phyloP scores from a whole-genome alignment of 2,888 invertebrate genomes.

The Hypena proboscidalis region DNA sequence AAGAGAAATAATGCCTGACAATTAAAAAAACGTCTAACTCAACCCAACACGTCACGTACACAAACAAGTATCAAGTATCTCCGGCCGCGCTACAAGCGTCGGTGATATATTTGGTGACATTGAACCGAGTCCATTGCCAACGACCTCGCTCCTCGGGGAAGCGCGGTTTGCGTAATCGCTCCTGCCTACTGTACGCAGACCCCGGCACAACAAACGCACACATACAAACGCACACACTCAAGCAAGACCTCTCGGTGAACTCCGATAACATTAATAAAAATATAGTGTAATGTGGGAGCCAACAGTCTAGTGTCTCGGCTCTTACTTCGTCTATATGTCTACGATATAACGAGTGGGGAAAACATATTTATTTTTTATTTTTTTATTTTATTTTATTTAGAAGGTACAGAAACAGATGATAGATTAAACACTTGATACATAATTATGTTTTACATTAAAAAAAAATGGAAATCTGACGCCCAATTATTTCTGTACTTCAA shows the following conservation, averaged over 20 bases:
- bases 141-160: conserved; percentile 83
- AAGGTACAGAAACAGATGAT: too few relatives aligned
- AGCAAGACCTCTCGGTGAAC: conserved; percentile 36
- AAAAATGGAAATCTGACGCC: too few relatives aligned
- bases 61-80: conserved; percentile 55
- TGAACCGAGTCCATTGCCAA: conserved; percentile 85
- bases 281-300: conserved; percentile 17
- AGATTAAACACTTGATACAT: too few relatives aligned
- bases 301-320: conserved; percentile 9
- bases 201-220: conserved; percentile 55
- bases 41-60: neutral
- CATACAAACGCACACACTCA: conserved; percentile 20
- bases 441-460: too few relatives aligned
- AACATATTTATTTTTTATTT: conserved; percentile 31
- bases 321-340: neutral
- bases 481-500: too few relatives aligned
- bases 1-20: too few relatives aligned
- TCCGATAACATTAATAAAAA: conserved; percentile 41
- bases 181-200: conserved; percentile 67
- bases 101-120: conserved; percentile 86
- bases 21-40: too few relatives aligned
- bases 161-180: conserved; percentile 83
- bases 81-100: conserved; percentile 49
- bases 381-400: conserved; percentile 1
- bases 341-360: conserved; percentile 9